These are phyloP conservation scores for Cosmia pyralina DNA, from an alignment of 2,888 invertebrate species.

Conservation along the genomic window DNA sequence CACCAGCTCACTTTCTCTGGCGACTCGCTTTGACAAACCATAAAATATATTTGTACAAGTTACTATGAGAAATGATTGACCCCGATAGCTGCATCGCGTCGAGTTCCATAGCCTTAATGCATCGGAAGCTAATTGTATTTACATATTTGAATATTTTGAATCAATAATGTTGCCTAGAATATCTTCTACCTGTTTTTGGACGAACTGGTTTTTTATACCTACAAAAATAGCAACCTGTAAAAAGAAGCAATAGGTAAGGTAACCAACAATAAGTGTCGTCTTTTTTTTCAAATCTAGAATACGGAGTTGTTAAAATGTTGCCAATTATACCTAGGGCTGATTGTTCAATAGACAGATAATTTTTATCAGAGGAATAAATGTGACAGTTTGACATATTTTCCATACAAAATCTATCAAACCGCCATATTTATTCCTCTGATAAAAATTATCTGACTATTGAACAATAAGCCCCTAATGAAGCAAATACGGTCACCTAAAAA, in stretches of 20 bases:
- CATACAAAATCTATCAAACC: too few species aligned
- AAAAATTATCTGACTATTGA: too few species aligned
- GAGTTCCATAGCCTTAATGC: slow-evolving; percentile 53
- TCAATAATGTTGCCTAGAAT: slow-evolving; percentile 14
- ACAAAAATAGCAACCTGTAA: slow-evolving; percentile 9
- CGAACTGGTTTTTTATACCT: slow-evolving; percentile 26
- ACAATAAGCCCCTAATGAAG: too few species aligned
- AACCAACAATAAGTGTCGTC: background rate
- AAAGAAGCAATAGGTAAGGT: background rate
- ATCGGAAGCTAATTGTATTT: slow-evolving; percentile 48
- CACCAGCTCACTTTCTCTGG: slow-evolving; percentile 76
- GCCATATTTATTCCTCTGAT: too few species aligned
- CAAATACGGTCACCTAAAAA: slow-evolving; percentile 8
- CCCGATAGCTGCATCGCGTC: slow-evolving; percentile 47
- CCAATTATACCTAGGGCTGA: background rate
- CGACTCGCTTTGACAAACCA: slow-evolving; percentile 71
- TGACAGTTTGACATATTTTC: too few species aligned
- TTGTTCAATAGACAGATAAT: too few species aligned
- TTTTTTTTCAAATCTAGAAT: background rate
- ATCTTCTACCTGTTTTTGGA: slow-evolving; percentile 25
- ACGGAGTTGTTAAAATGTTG: background rate
- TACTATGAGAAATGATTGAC: slow-evolving; percentile 64
- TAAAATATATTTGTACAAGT: slow-evolving; percentile 67
- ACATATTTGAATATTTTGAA: slow-evolving; percentile 47
- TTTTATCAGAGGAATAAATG: too few species aligned